phyloP scores from a whole-genome alignment of 2,888 invertebrate genomes.

The Dexiosoma caninum region DNA sequence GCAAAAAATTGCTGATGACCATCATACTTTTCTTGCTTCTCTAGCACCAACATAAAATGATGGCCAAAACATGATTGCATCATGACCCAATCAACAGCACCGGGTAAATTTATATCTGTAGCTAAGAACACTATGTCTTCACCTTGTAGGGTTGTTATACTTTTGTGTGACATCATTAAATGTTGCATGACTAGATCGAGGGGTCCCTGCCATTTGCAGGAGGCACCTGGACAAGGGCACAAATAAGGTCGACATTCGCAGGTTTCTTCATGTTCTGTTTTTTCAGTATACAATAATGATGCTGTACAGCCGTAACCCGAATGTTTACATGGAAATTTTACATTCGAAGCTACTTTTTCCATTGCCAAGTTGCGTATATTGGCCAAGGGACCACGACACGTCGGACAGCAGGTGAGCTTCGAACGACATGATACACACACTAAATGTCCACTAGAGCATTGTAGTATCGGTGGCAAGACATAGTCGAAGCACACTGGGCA shows the following conservation, averaged over 20 bases:
- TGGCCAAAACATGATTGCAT: conserved; percentile 99
- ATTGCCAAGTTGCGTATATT: conserved; percentile 99
- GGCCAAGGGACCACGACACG: conserved; percentile 96
- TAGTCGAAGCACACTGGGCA: conserved; percentile 99
- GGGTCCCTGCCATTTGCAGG: conserved; percentile 99
- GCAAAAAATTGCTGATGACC: conserved; percentile 98
- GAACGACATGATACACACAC: conserved; percentile 98
- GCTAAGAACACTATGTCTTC: conserved; percentile 99
- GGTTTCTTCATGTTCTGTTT: conserved; percentile 98
- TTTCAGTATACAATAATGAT: conserved; percentile 96
- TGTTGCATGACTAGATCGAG: conserved; percentile 99
- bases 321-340: conserved; percentile 99
- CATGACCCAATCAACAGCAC: conserved; percentile 99
- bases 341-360: conserved; percentile 99
- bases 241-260: conserved; percentile 99
- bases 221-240: conserved; percentile 99
- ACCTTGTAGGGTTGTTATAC: conserved; percentile 98
- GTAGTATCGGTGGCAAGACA: conserved; percentile 98
- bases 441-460: conserved; percentile 98
- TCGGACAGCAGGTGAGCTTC: conserved; percentile 97
- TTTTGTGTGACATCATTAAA: conserved; percentile 97
- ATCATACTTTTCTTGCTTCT: conserved; percentile 98
- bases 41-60: conserved; percentile 99
- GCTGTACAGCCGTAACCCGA: conserved; percentile 95
- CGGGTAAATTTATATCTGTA: conserved; percentile 99